Conservation (phyloP, 2,797 vertebrate genomes). For the Hapalemur alaotrensis region DNA sequence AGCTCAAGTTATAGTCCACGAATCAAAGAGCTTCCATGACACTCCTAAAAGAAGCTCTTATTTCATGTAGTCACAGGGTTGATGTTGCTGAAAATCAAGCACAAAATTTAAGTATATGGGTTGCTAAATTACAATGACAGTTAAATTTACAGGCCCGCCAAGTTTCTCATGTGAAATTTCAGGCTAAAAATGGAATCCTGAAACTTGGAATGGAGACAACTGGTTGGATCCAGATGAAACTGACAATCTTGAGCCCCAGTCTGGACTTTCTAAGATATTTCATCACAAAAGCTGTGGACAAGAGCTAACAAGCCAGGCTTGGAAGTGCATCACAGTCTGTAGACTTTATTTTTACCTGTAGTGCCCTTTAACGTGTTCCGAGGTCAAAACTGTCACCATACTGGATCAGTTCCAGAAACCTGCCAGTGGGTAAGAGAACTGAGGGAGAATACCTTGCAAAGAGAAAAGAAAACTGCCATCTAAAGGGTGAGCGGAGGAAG, state of each 20-base stretch:
- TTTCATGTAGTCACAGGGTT: neutral
- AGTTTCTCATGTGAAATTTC: neutral
- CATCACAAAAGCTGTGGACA: neutral
- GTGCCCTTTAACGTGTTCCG: neutral
- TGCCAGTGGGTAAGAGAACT: neutral
- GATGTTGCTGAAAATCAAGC: neutral
- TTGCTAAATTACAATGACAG: conserved; percentile 26
- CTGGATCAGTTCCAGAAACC: neutral
- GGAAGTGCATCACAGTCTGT: neutral
- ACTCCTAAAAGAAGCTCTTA: conserved; percentile 26
- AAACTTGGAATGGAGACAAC: neutral
- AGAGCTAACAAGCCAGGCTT: neutral
- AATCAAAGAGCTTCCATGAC: conserved; percentile 14
- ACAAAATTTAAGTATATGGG: neutral
- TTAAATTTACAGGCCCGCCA: neutral
- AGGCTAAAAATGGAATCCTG: neutral
- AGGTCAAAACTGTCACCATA: neutral
- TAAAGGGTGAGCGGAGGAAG: neutral
- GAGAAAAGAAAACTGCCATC: neutral
- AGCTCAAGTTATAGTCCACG: neutral
- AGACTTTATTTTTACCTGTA: neutral
- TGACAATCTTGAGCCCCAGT: neutral
- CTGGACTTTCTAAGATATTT: neutral
- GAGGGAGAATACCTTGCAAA: neutral
- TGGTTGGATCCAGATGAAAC: neutral